A percentile compares a stretch with the other conserved stretches of the same genome.
Conservation (phyloP, 2,888 invertebrate species). For the Tetheella fluctuosa region DNA sequence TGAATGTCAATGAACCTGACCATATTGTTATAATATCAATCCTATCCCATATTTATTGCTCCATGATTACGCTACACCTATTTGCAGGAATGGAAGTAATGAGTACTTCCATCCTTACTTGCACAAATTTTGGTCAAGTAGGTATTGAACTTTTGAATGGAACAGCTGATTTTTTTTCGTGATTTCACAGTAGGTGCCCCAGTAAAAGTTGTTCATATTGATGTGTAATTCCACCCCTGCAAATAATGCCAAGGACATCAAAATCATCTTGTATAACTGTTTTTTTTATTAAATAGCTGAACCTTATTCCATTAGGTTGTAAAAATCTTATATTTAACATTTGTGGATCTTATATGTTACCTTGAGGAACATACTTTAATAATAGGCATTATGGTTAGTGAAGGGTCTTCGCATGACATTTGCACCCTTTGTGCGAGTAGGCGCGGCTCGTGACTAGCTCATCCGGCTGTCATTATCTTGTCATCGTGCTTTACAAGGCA, state of each 20-base stretch:
- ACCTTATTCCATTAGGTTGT: background rate
- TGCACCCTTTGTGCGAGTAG: conserved; percentile 41
- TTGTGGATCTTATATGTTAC: background rate
- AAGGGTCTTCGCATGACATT: conserved; percentile 49
- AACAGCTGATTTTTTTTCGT: no score
- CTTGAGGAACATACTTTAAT: background rate
- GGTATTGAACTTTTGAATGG: no score
- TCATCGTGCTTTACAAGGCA: conserved; percentile 23
- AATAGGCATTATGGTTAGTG: conserved; percentile 24
- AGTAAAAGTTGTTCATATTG: no score
- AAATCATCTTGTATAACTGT: no score
- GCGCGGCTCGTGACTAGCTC: conserved; percentile 44
- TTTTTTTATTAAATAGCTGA: no score
- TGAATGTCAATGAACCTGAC: no score
- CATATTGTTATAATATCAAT: background rate
- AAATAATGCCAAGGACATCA: no score
- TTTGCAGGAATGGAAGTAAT: no score
- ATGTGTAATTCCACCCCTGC: no score
- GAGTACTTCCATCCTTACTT: no score
- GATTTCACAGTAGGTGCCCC: no score
- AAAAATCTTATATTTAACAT: background rate
- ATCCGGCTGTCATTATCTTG: conserved; percentile 44
- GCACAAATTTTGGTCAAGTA: no score
- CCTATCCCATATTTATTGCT: background rate
- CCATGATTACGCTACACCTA: background rate